A percentile compares a stretch with the other conserved stretches of the same genome.
These are phyloP conservation scores for Caenorhabditis sinica DNA, from an alignment of 2,888 invertebrate species.

Conservation along the genomic window DNA sequence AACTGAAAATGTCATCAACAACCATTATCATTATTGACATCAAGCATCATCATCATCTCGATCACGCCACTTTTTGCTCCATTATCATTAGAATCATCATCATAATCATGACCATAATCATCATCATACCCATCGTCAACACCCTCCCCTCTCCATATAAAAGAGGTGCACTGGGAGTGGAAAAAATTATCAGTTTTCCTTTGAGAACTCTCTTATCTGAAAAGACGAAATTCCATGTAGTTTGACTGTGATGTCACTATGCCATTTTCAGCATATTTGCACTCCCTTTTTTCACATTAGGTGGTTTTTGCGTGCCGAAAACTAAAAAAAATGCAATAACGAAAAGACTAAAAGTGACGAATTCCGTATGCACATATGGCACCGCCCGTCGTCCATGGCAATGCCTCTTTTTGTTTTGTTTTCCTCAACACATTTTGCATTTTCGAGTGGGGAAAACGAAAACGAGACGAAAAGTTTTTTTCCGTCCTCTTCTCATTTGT, in stretches of 20 bases:
- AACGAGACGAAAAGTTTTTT: slow-evolving; percentile 23
- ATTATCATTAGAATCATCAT: slow-evolving; percentile 45
- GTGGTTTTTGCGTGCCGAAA: slow-evolving; percentile 21
- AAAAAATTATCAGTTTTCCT: slow-evolving; percentile 3
- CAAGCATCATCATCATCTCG: slow-evolving; percentile 27
- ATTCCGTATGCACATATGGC: slow-evolving; percentile 4
- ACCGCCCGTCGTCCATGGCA: slow-evolving; percentile 43
- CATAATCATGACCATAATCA: slow-evolving; percentile 46
- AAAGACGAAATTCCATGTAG: not conserved
- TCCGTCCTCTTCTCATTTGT: not conserved
- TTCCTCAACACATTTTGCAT: not conserved
- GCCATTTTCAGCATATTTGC: slow-evolving; percentile 9
- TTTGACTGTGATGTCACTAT: slow-evolving; percentile 33
- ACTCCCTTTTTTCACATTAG: slow-evolving; percentile 26
- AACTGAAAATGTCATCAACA: slow-evolving; percentile 27
- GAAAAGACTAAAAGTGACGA: slow-evolving; percentile 19
- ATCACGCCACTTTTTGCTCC: slow-evolving; percentile 52
- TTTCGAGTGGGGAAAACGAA: not conserved
- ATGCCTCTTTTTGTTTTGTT: slow-evolving; percentile 18
- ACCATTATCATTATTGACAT: slow-evolving; percentile 28
- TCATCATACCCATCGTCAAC: slow-evolving; percentile 48
- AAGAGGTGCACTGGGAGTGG: not conserved
- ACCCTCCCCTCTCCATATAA: slow-evolving; percentile 27
- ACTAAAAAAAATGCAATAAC: not conserved
- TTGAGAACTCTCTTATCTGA: not conserved